Evolutionary conservation across 2,113 vertebrate species (phyloP).

Genomic region (Colaptes auratus): DNA sequence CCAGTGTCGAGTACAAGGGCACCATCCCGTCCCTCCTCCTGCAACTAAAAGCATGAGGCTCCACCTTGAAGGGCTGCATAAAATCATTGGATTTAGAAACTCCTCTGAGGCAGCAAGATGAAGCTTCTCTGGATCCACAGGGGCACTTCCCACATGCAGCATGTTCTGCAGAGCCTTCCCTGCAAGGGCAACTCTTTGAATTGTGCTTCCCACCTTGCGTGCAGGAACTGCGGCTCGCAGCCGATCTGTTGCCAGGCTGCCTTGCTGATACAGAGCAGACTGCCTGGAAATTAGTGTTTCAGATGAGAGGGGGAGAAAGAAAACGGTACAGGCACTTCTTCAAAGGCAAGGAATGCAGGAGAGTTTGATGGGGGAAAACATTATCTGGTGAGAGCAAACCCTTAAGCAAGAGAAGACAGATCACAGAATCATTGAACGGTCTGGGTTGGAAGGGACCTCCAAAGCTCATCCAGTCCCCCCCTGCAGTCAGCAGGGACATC

Average conservation of each 20-base stretch:
- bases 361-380: not conserved
- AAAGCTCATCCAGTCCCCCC: too few species aligned
- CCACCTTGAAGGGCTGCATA: not conserved
- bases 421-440: too few species aligned
- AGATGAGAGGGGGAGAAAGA: not conserved
- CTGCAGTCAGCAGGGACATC: too few species aligned
- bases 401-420: not conserved
- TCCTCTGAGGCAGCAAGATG: not conserved
- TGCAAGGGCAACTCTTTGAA: not conserved
- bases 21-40: too few species aligned
- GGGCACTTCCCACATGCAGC: constrained; percentile 18
- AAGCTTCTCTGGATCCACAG: not conserved
- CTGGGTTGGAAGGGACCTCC: too few species aligned
- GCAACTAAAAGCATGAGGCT: not conserved
- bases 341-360: not conserved
- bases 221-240: not conserved
- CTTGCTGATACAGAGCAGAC: constrained; percentile 13
- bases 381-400: not conserved
- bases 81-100: not conserved
- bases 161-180: not conserved
- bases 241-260: constrained; percentile 28
- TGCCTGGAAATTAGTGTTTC: constrained; percentile 35
- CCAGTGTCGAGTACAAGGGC: too few species aligned
- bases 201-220: constrained; percentile 14
- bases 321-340: not conserved